Evolutionary conservation across 2,113 vertebrate genomes (phyloP), one percentile per base, ranked within the genome.

Genomic region (Thryonomys swinderianus): DNA sequence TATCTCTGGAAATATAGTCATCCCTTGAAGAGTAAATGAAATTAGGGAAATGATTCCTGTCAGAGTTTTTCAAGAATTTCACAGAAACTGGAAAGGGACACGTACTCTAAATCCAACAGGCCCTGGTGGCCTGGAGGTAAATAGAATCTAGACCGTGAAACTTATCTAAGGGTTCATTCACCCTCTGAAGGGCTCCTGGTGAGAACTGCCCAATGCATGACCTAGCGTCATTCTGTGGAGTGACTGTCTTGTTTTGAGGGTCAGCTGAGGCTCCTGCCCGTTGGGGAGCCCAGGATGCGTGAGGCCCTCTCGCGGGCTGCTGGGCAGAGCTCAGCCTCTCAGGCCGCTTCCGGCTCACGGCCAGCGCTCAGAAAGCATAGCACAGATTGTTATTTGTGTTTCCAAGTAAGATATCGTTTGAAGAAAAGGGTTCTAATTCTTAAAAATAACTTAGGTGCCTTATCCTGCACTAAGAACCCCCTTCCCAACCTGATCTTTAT

Each of bases 321-420:
- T 48, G 53, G 61, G 53, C n/a, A 1, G 53, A 21, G 17, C 80
- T 69, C 10, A 1, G 66, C n/a, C 37, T 1, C 51, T 27, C 34
- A 9, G 34, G 80, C 55, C 14, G 4, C 32, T 13, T 14, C 74
- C 3, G 0, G 69, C 62, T 32, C 4, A 13, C 3, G 78, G 74
- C 51, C 53, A 48, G 81, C n/a, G 89, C 67, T 32, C 81, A 23
- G 17, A 51, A 78, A 74, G 42, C 23, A 62, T 32, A 61, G 40
- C 21, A 37, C 27, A 57, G 5, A 27, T 55, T 27, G 48, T 62
- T 32, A 78, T 37, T n/a, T 73, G 40, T 61, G 34, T 32, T 90
- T 76, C 66, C 79, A 84, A 53, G 88, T 45, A 55, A 74, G 91
- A 64, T 73, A 89, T 94, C 42, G 11, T 61, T 57, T 32, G 30